Percentiles rank a stretch among this genome's conserved stretches.
These are phyloP conservation scores for Buphagus erythrorhynchus DNA, from an alignment of 2,797 vertebrate species.

Conservation along the genomic window DNA sequence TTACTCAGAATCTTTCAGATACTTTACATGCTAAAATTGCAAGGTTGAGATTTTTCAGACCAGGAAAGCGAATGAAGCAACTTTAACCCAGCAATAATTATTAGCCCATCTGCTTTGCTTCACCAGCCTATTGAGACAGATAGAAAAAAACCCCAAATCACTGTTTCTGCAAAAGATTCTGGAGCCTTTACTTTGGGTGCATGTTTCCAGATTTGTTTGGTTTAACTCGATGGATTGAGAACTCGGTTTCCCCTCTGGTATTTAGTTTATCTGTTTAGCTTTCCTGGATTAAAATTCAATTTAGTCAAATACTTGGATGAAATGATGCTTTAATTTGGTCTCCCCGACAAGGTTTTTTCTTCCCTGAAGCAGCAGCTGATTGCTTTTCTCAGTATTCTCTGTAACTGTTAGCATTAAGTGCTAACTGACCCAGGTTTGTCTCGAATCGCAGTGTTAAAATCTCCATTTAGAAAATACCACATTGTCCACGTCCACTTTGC, in stretches of 20 bases:
- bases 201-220: neutral
- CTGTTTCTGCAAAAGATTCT: neutral
- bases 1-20: neutral
- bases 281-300: constrained; percentile 37
- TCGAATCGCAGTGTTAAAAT: neutral
- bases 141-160: neutral
- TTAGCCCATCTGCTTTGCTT: neutral
- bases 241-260: neutral
- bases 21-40: neutral
- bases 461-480: neutral
- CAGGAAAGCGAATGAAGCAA: neutral
- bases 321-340: constrained; percentile 6
- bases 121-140: neutral
- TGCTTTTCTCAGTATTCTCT: neutral
- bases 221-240: neutral
- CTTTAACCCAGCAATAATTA: neutral
- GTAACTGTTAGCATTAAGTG: neutral
- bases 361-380: neutral
- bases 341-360: neutral
- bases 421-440: neutral
- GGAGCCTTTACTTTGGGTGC: neutral
- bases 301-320: constrained; percentile 18
- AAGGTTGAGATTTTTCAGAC: neutral
- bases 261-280: neutral
- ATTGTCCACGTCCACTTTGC: neutral